Base-by-base conservation (phyloP, 2,888 invertebrate species). In the Diadegma fenestrale region DNA sequence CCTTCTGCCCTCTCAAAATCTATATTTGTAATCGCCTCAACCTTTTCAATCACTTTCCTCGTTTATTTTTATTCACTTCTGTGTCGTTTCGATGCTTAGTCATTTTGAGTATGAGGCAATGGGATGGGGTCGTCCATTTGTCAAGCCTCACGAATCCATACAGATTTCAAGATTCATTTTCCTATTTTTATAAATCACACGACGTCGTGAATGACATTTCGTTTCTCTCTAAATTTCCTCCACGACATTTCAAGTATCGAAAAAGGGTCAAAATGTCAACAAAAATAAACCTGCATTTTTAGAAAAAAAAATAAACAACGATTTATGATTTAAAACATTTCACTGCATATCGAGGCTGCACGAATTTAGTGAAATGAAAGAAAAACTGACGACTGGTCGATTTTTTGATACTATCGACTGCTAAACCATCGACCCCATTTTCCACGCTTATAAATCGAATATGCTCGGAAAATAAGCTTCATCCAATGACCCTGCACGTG, bases 1-100 rank as follows among this genome's bases (percentile, higher is more conserved):
- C 45, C 54, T 37, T 75, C 54, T 63, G 80, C 78, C 69, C 80
- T 87, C 75, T 78, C 77, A 51, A 73, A 51, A 80, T 88, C 82
- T 69, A 72, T 61, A 75, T 82, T 72, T 54, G 73, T 54, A 30
- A 51, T 68, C 66, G 58, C 75, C 22, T 63, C 66, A 58, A 12
- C 66, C 33, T 66, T 80, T 73, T 37, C 33, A 73, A 66, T 45
- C 43, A 17, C 51, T 26, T 63, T 63, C 41, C 71, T 61, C 37
- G 26, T 75, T 69, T 37, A 48, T 75, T 68, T 75, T 71, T 64
- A 45, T 71, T 48, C 33, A n/a, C 14, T 66, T 66, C 26, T 7
- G n/a, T 58, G 43, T 68, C 26, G 12, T 68, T 78, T 43, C 54
- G 58, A 68, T 84, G 82, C 66, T 73, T 76, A 61, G 45, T 77